These are phyloP conservation scores for Cyrtodaria siliqua DNA, from an alignment of 2,888 invertebrate genomes.

Conservation along the genomic window DNA sequence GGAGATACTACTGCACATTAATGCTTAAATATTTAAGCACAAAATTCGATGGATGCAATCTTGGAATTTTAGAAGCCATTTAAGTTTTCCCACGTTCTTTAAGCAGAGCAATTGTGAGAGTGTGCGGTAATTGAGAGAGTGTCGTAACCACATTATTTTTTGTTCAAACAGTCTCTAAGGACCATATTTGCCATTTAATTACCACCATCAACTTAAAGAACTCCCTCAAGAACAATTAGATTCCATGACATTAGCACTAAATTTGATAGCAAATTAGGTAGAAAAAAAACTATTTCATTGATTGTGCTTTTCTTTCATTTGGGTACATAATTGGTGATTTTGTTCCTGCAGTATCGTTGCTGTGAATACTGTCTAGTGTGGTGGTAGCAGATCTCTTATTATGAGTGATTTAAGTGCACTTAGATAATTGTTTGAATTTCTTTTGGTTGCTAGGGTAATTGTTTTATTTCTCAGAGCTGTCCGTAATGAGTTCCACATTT, in stretches of 20 bases:
- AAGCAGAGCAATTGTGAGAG: background rate
- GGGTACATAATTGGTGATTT: slow-evolving; percentile 6
- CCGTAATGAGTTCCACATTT: slow-evolving; percentile 1
- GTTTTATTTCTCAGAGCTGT: slow-evolving; percentile 23
- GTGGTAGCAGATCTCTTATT: background rate
- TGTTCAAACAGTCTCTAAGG: slow-evolving; percentile 30
- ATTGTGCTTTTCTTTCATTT: slow-evolving; percentile 7
- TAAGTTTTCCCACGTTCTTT: slow-evolving; percentile 19
- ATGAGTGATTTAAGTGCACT: slow-evolving; percentile 16
- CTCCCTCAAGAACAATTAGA: slow-evolving; percentile 40
- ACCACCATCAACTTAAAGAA: slow-evolving; percentile 20
- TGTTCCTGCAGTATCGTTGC: slow-evolving; percentile 12
- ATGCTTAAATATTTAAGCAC: too few relatives aligned
- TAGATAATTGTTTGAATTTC: slow-evolving; percentile 49
- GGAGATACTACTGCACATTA: too few relatives aligned
- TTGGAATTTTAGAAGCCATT: too few relatives aligned
- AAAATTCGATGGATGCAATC: too few relatives aligned
- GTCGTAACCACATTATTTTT: slow-evolving; percentile 23
- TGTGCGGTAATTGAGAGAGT: slow-evolving; percentile 1
- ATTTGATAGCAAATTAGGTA: slow-evolving; percentile 47
- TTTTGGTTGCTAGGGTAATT: slow-evolving; percentile 38
- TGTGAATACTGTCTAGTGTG: slow-evolving; percentile 9
- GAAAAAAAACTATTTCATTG: slow-evolving; percentile 9
- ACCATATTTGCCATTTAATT: slow-evolving; percentile 46
- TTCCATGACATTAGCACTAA: slow-evolving; percentile 44